These are phyloP conservation scores for Entomobrya multifasciata DNA, from an alignment of 2,888 invertebrate species.

Conservation along the genomic window DNA sequence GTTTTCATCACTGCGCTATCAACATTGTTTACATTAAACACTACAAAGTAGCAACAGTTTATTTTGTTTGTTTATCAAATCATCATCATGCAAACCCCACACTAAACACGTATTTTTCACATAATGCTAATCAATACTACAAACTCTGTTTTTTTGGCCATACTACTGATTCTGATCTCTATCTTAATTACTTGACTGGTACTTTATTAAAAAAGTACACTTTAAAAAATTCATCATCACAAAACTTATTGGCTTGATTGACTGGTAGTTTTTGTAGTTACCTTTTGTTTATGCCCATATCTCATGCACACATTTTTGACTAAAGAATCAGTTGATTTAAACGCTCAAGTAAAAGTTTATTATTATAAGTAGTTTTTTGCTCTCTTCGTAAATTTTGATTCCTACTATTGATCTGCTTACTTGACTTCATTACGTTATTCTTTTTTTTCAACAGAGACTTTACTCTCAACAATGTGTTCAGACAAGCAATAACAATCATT, in stretches of 20 bases:
- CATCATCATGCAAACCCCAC: background rate
- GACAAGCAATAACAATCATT: background rate
- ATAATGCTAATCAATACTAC: background rate
- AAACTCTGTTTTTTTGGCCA: slow-evolving; percentile 9
- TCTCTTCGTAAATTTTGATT: background rate
- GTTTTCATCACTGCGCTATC: slow-evolving; percentile 7
- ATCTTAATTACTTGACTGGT: slow-evolving; percentile 39
- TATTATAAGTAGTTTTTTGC: too few relatives aligned
- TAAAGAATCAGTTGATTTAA: background rate
- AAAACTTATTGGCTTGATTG: slow-evolving; percentile 16
- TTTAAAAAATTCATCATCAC: background rate
- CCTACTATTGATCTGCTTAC: background rate
- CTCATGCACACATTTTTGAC: background rate
- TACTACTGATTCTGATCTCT: background rate
- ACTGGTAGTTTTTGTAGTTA: background rate
- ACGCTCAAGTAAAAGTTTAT: slow-evolving; percentile 8
- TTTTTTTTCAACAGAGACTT: too few relatives aligned
- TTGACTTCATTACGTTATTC: too few relatives aligned
- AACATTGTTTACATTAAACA: slow-evolving; percentile 35
- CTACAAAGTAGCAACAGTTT: background rate
- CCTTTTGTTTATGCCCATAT: background rate
- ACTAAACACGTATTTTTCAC: background rate
- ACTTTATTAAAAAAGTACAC: background rate
- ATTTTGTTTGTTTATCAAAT: background rate
- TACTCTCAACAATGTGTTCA: too few relatives aligned